Evolutionary conservation across 2,888 invertebrate genomes (phyloP).

Genomic region (Apeira syringaria): DNA sequence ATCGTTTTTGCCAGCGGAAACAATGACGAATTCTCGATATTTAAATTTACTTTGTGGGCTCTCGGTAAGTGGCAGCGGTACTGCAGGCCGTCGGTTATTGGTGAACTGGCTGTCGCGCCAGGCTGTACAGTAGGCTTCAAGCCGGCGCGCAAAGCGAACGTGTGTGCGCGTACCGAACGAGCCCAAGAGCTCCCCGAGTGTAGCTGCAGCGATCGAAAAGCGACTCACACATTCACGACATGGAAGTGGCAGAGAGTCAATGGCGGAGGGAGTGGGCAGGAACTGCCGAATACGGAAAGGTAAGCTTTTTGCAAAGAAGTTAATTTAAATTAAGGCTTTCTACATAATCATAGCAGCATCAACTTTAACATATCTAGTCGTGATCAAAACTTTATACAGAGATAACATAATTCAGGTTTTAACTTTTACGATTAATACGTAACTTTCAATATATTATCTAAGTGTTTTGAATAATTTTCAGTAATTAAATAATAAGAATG

Average conservation of each 20-base stretch:
- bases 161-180: slow-evolving; percentile 53
- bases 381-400: slow-evolving; percentile 2
- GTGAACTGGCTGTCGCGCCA: slow-evolving; percentile 26
- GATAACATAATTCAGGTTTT: slow-evolving; percentile 7
- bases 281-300: slow-evolving; percentile 79
- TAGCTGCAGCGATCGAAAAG: slow-evolving; percentile 72
- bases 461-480: too few relatives aligned
- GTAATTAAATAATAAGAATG: too few relatives aligned
- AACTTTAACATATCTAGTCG: slow-evolving; percentile 12
- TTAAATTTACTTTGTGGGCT: slow-evolving; percentile 65
- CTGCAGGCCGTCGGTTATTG: slow-evolving; percentile 36
- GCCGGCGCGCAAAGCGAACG: slow-evolving; percentile 61
- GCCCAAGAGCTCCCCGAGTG: slow-evolving; percentile 63
- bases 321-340: slow-evolving; percentile 16
- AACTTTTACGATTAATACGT: too few relatives aligned
- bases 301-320: slow-evolving; percentile 42
- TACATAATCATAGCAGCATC: slow-evolving; percentile 16
- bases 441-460: too few relatives aligned
- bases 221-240: slow-evolving; percentile 44
- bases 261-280: slow-evolving; percentile 80
- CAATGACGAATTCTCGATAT: slow-evolving; percentile 72
- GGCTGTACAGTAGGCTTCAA: slow-evolving; percentile 59
- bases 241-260: slow-evolving; percentile 76
- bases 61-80: slow-evolving; percentile 29
- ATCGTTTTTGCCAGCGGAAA: slow-evolving; percentile 71